Evolutionary conservation across 2,797 vertebrate species (phyloP), one percentile per base, ranked within the genome.

Genomic region (Sylvilagus floridanus): DNA sequence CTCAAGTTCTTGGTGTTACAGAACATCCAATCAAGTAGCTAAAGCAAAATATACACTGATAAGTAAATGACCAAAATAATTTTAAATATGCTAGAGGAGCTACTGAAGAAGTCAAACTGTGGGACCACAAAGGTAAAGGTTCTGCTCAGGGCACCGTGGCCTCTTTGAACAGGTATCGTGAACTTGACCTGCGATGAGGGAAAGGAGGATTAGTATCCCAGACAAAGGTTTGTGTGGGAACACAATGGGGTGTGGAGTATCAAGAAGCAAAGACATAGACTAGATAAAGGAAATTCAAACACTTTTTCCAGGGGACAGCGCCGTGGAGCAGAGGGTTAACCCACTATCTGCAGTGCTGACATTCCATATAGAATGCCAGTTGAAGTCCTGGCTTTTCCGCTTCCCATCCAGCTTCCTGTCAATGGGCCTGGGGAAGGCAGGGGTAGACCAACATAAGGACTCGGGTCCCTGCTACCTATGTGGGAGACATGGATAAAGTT

Each of bases 51-150:
- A 5, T 47, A 77, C 78, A 72, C 9, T 37, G 52, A 82, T 63
- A 71, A 76, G 60, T 19, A n/a, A 84, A 42, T 71, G 37, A 82
- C 50, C 14, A 65, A 90, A 91, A 90, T 87, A 21, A 79, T 81
- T 81, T 86, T 24, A 86, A 57, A 9, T 16, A 30, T 1, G 19
- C 13, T 19, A 2, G 16, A 81, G 50, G 28, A 81, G 32, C 28
- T 57, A 81, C 0, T 72, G 21, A 68, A 76, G 47, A 66, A 68
- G 37, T 5, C 71, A 86, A 76, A 65, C n/a, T 81, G 4, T 26
- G 54, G 30, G 68, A 42, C 3, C 62, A 28, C 28, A 32, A 65
- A 6, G 52, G 26, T 3, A 50, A 93, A 32, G 6, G 17, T 52
- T 69, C 37, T 52, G 14, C 28, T 84, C 82, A 42, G n/a, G 42